These are phyloP conservation scores for Sardinella longiceps DNA, from an alignment of 2,797 vertebrate species.

Conservation along the genomic window DNA sequence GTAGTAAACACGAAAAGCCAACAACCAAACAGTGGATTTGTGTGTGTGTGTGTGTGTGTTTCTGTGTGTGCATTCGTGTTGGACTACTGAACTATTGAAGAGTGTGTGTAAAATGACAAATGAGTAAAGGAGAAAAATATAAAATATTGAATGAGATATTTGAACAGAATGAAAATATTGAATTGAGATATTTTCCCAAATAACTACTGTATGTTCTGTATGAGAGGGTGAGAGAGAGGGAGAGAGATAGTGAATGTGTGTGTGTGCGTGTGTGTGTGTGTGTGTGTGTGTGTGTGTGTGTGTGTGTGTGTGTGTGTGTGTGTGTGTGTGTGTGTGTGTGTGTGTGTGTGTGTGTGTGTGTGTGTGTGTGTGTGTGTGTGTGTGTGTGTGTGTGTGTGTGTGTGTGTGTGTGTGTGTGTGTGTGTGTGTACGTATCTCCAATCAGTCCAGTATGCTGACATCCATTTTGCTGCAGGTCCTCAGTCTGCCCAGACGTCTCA, in stretches of 20 bases:
- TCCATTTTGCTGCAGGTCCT: neutral
- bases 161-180: too few species aligned
- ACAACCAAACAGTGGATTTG: too few species aligned
- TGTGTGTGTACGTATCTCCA: slow-evolving; percentile 60
- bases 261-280: too few species aligned
- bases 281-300: neutral
- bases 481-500: slow-evolving; percentile 10
- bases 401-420: neutral
- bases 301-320: neutral
- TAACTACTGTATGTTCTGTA: too few species aligned
- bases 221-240: too few species aligned
- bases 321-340: slow-evolving; percentile 56
- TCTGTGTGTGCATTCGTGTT: neutral
- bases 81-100: too few species aligned
- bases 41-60: neutral
- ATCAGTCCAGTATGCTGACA: slow-evolving; percentile 13
- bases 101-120: too few species aligned
- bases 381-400: slow-evolving; percentile 5
- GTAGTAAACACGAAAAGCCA: neutral
- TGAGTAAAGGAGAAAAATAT: too few species aligned
- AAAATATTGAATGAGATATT: too few species aligned
- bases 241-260: too few species aligned
- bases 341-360: slow-evolving; percentile 59
- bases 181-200: too few species aligned
- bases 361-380: neutral